Base-by-base conservation (phyloP, 1,140 invertebrate genomes). In the Mactra quadrangularis region DNA sequence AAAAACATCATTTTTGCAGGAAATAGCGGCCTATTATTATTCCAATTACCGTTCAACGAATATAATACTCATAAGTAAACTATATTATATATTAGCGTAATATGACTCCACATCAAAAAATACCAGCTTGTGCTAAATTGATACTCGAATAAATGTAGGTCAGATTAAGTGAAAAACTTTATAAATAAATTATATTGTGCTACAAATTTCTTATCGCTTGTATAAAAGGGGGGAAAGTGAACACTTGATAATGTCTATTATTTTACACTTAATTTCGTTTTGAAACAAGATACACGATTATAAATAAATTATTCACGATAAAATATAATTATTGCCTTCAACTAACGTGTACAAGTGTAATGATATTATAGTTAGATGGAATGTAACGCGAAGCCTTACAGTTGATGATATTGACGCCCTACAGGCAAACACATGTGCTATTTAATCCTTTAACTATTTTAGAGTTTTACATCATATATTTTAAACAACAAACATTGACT, bases 151-250 rank as follows among this genome's bases (percentile, higher is more conserved):
- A 33, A 76, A 64, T 64, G 33, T 76, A 57, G 74, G 74, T 76
- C 74, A 76, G 19, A 57, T 60, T 45, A 52, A 45, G 38, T 50
- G 55, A 62, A 50, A 75, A 59, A 64, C 55, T 33, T 47, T 70
- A 60, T 81, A 81, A 81, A 81, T 71, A 71, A 81, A 81, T 81
- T 81, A 81, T 81, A 81, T 71, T 70, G 64, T 38, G 33, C 50
- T 70, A 71, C 29, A 64, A 9, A 1, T 81, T 71, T 71, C 66
- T 81, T 71, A 71, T 71, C 64, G 35, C n/a, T 15, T 35, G 60
- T 33, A n/a, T n/a, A n/a, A n/a, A n/a, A 41, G 38, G 15, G 38
- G 38, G 27, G 64, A 50, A 27, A 47, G 45, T 50, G 45, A 68
- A 50, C 64, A n/a, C 38, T 76, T 81, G 77, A 81, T 81, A 81